Conservation (phyloP, 2,797 vertebrate species). For the Thalassophryne amazonica region DNA sequence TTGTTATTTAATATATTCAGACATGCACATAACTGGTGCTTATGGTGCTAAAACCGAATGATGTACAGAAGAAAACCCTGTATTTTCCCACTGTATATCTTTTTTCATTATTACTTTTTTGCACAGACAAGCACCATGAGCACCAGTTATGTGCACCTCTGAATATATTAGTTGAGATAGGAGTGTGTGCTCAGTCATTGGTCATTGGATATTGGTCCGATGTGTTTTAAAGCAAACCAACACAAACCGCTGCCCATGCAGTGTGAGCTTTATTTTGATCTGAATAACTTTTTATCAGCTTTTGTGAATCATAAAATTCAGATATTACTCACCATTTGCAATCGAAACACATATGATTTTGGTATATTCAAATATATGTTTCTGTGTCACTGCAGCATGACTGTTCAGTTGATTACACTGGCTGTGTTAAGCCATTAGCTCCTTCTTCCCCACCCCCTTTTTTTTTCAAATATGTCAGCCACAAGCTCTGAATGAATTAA, state of each 20-base stretch:
- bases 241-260: not conserved
- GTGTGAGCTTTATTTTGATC: conserved; percentile 12
- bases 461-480: conserved; percentile 23
- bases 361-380: not conserved
- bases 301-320: conserved; percentile 5
- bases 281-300: not conserved
- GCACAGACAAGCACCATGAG: too few species aligned
- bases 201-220: too few species aligned
- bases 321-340: not conserved
- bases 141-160: too few species aligned
- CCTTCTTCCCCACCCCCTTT: conserved; percentile 13
- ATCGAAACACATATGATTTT: not conserved
- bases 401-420: conserved; percentile 7
- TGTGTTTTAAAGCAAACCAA: not conserved
- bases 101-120: too few species aligned
- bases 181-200: too few species aligned
- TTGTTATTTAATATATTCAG: too few species aligned
- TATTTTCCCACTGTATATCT: too few species aligned
- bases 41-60: too few species aligned
- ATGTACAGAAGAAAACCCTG: too few species aligned
- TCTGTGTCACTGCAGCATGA: not conserved
- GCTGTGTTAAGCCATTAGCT: conserved; percentile 1
- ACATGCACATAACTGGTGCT: too few species aligned
- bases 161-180: too few species aligned
- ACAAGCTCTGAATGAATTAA: conserved; percentile 56